Percentiles rank a stretch among this genome's conserved stretches.
phyloP scores from a whole-genome alignment of 2,797 vertebrate genomes.

The Spinus pinus region DNA sequence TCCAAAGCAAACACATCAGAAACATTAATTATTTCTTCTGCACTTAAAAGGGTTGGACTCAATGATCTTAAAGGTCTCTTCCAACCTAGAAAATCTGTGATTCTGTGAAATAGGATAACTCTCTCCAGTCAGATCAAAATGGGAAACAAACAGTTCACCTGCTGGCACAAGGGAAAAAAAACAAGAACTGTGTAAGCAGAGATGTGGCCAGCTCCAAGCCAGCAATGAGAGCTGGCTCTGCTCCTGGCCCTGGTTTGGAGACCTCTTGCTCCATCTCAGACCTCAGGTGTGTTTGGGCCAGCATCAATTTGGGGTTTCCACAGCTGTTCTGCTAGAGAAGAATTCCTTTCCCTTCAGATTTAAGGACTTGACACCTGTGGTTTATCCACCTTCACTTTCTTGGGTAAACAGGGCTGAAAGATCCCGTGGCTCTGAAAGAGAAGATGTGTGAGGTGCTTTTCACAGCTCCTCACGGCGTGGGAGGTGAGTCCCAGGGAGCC shows the following conservation, averaged over 20 bases:
- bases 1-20: no score
- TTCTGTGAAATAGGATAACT: no score
- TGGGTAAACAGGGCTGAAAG: background rate
- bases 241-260: background rate
- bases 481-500: background rate
- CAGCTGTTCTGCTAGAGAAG: background rate
- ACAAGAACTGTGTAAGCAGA: background rate
- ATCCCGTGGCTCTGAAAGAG: background rate
- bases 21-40: no score
- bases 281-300: background rate
- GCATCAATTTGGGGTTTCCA: background rate
- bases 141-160: background rate
- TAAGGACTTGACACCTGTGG: background rate
- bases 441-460: accelerated
- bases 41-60: no score
- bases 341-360: background rate
- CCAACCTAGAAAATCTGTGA: no score
- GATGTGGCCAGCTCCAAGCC: background rate
- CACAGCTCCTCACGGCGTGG: background rate
- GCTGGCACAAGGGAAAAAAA: background rate
- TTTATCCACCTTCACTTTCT: background rate
- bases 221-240: background rate
- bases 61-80: no score
- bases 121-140: background rate
- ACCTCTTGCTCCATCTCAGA: background rate